Percentiles rank a stretch among this genome's conserved stretches.
These are phyloP conservation scores for Lycophotia porphyrea DNA, from an alignment of 2,888 invertebrate species.

Conservation along the genomic window DNA sequence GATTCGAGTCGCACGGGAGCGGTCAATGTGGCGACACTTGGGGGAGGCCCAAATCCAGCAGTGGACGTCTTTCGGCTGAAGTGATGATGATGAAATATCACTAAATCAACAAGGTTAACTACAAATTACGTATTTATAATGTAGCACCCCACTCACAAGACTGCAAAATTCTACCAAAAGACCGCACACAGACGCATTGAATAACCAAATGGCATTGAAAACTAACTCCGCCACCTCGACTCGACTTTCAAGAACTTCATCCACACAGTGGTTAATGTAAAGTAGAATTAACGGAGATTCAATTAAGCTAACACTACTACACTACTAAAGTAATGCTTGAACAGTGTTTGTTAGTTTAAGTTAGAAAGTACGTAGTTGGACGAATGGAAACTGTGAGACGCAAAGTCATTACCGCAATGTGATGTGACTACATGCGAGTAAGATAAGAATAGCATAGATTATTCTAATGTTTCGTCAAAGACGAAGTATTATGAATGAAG, in stretches of 20 bases:
- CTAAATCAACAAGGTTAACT: background rate
- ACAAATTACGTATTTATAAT: background rate
- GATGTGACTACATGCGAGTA: background rate
- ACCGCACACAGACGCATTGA: conserved; percentile 8
- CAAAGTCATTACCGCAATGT: conserved; percentile 7
- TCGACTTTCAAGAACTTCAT: conserved; percentile 36
- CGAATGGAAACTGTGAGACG: conserved; percentile 2
- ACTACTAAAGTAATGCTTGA: conserved; percentile 13
- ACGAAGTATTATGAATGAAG: too few relatives aligned
- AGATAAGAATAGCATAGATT: background rate
- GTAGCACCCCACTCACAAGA: background rate
- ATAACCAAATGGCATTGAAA: conserved; percentile 35
- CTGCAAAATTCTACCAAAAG: background rate
- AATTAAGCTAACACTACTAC: conserved; percentile 35
- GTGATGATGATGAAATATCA: background rate
- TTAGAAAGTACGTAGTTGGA: conserved; percentile 6
- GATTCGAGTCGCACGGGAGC: too few relatives aligned
- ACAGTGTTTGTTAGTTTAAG: conserved; percentile 4
- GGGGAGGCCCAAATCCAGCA: too few relatives aligned
- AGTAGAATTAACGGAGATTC: conserved; percentile 49
- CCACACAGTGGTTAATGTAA: conserved; percentile 30
- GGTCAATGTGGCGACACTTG: too few relatives aligned
- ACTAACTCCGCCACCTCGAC: conserved; percentile 23
- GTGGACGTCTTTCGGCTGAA: too few relatives aligned
- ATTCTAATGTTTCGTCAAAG: too few relatives aligned